phyloP scores from a whole-genome alignment of 1,140 invertebrate species.

The Drosophila athabasca region DNA sequence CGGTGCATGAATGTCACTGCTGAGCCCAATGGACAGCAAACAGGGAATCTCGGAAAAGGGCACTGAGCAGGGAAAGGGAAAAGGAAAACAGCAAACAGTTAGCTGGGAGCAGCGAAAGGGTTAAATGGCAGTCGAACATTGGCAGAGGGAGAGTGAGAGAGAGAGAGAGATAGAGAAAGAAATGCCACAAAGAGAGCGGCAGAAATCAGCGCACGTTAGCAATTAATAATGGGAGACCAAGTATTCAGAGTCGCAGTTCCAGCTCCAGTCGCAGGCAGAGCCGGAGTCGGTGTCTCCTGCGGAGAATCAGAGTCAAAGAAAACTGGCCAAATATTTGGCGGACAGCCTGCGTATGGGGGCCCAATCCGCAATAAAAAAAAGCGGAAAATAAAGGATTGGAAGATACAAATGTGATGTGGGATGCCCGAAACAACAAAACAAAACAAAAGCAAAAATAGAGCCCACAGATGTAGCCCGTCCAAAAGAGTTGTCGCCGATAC shows the following conservation, averaged over 20 bases:
- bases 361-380: constrained; percentile 8
- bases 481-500: constrained; percentile 10
- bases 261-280: background rate
- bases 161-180: no score
- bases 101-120: constrained; percentile 27
- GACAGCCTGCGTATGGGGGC: constrained; percentile 64
- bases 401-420: constrained; percentile 45
- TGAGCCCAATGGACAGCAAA: constrained; percentile 66
- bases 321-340: constrained; percentile 50
- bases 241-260: constrained; percentile 48
- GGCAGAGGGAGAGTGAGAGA: background rate
- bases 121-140: constrained; percentile 57
- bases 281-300: no score
- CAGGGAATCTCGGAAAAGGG: constrained; percentile 5
- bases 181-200: constrained; percentile 13
- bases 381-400: constrained; percentile 17
- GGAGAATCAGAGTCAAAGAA: no score
- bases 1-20: constrained; percentile 76
- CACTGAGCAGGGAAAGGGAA: constrained; percentile 22
- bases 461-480: constrained; percentile 42
- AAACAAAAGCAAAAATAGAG: constrained; percentile 13
- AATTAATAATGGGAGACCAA: constrained; percentile 70
- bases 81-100: constrained; percentile 12
- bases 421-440: constrained; percentile 12
- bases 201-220: constrained; percentile 78